Evolutionary conservation across 2,113 vertebrate species (phyloP).

Genomic region (Furnarius figulus): DNA sequence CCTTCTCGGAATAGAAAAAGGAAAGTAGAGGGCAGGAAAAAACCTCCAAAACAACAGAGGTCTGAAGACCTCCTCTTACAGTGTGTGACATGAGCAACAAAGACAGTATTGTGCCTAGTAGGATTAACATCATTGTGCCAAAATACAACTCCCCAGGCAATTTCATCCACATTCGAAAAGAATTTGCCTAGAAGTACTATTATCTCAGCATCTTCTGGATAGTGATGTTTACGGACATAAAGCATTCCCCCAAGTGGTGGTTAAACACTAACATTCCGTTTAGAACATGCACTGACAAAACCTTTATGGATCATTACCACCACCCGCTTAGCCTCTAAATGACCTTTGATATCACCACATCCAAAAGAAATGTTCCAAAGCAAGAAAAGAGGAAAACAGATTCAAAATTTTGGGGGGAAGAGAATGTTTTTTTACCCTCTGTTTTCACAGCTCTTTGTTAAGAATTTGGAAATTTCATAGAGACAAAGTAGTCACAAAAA

Average conservation of each 20-base stretch:
- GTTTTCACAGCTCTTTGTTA: not conserved
- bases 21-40: not conserved
- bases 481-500: not conserved
- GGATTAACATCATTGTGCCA: not conserved
- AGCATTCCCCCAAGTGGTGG: not conserved
- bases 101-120: not conserved
- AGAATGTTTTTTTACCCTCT: not conserved
- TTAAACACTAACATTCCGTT: not conserved
- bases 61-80: not conserved
- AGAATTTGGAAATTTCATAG: not conserved
- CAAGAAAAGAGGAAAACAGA: not conserved
- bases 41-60: not conserved
- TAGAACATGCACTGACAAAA: not conserved
- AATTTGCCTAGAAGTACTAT: not conserved
- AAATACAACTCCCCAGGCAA: not conserved
- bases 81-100: not conserved
- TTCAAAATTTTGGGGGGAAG: not conserved
- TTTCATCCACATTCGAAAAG: not conserved
- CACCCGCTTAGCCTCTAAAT: not conserved
- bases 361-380: not conserved
- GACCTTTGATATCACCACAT: not conserved
- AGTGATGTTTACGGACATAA: not conserved
- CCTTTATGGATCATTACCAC: not conserved
- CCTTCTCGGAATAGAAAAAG: not conserved
- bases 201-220: not conserved